Conservation (phyloP, 2,888 invertebrate species). For the Lasioglossum calceatum region DNA sequence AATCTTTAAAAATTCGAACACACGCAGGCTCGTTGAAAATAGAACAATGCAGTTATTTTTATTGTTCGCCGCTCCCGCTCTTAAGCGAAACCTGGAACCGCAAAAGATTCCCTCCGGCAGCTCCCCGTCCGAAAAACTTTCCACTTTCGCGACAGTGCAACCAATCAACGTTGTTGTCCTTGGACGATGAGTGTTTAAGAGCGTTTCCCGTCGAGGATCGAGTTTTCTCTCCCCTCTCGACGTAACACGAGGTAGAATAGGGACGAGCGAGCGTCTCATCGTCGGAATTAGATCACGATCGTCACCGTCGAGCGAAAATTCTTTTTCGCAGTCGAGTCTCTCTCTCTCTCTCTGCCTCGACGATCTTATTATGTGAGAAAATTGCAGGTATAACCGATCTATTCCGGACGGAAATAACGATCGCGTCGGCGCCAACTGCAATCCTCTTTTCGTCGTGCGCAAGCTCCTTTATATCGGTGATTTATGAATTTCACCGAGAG, state of each 20-base stretch:
- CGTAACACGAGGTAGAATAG: conserved; percentile 6
- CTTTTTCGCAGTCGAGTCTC: conserved; percentile 46
- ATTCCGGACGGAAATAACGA: conserved; percentile 36
- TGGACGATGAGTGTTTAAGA: neutral
- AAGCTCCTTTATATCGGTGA: conserved; percentile 3
- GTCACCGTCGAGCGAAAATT: conserved; percentile 48
- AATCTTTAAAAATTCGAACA: neutral
- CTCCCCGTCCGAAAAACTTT: neutral
- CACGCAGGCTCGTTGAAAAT: neutral
- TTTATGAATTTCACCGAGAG: conserved; percentile 23
- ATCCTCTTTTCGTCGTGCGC: neutral
- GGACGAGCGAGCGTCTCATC: conserved; percentile 26
- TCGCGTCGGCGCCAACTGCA: neutral
- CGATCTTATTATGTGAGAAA: conserved; percentile 27
- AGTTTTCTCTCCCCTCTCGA: conserved; percentile 9
- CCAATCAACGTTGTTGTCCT: neutral
- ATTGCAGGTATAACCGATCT: conserved; percentile 48
- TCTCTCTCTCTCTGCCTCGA: neutral
- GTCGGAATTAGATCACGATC: conserved; percentile 64
- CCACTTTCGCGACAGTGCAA: neutral
- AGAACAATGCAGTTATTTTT: neutral
- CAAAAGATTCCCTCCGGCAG: neutral
- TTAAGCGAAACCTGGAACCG: neutral
- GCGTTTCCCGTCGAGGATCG: neutral
- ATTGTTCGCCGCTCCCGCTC: neutral